A percentile compares a stretch with the other conserved stretches of the same genome.
Conservation (phyloP, 2,113 vertebrate genomes). For the Daphoenositta chrysoptera region DNA sequence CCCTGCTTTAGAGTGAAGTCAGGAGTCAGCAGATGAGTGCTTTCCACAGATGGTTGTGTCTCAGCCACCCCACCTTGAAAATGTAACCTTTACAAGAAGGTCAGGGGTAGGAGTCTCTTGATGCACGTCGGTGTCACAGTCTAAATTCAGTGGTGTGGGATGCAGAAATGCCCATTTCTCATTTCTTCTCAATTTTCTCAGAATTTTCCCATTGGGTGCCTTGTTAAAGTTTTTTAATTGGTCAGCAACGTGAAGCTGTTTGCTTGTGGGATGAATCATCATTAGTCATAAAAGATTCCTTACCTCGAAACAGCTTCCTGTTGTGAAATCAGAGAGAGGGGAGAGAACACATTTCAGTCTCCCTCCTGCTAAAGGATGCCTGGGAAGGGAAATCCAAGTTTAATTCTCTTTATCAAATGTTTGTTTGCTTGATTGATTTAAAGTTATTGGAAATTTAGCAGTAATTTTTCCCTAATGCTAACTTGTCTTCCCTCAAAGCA, state of each 20-base stretch:
- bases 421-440: neutral
- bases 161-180: neutral
- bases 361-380: neutral
- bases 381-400: neutral
- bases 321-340: neutral
- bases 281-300: constrained; percentile 24
- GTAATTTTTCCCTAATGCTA: neutral
- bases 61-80: neutral
- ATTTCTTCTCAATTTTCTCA: neutral
- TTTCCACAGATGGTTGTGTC: neutral
- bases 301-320: neutral
- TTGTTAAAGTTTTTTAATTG: neutral
- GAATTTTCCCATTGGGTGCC: neutral
- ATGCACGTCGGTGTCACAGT: neutral
- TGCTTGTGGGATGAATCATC: constrained; percentile 35
- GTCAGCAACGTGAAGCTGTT: neutral
- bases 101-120: neutral
- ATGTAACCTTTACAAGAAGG: neutral
- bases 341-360: neutral
- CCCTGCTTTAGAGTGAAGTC: neutral
- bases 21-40: neutral
- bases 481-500: neutral
- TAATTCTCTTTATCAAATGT: neutral
- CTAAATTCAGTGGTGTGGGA: neutral
- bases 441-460: neutral